Percentiles rank a stretch among this genome's conserved stretches.
Conservation (phyloP, 2,797 vertebrate genomes). For the Notolepis coatsorum region DNA sequence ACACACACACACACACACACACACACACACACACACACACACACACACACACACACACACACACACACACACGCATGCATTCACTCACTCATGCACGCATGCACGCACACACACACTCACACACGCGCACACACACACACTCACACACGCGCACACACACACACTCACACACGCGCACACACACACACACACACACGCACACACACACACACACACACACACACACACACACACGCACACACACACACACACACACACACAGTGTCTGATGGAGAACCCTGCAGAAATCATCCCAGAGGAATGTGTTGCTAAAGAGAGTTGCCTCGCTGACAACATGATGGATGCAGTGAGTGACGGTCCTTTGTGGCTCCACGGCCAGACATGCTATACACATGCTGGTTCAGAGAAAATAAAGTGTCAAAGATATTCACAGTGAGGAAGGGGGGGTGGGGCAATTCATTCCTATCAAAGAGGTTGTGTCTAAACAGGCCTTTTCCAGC, state of each 20-base stretch:
- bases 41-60: neutral
- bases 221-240: neutral
- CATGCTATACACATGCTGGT: constrained; percentile 18
- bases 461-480: constrained; percentile 25
- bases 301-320: constrained; percentile 47
- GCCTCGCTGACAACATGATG: constrained; percentile 60
- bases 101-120: too few relatives aligned
- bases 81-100: too few relatives aligned
- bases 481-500: constrained; percentile 35
- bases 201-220: too few relatives aligned
- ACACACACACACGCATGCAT: too few relatives aligned
- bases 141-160: neutral
- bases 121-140: too few relatives aligned
- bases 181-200: too few relatives aligned
- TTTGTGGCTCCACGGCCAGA: constrained; percentile 47
- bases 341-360: constrained; percentile 55
- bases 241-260: constrained; percentile 1
- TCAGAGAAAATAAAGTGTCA: constrained; percentile 53
- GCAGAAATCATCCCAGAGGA: constrained; percentile 51
- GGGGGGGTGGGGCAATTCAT: constrained; percentile 47
- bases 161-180: too few relatives aligned
- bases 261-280: constrained; percentile 39
- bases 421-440: constrained; percentile 29
- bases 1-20: neutral
- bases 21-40: constrained; percentile 18